Evolutionary conservation across 2,888 invertebrate species (phyloP), one percentile per base, ranked within the genome.

Genomic region (Cyaniris semiargus): DNA sequence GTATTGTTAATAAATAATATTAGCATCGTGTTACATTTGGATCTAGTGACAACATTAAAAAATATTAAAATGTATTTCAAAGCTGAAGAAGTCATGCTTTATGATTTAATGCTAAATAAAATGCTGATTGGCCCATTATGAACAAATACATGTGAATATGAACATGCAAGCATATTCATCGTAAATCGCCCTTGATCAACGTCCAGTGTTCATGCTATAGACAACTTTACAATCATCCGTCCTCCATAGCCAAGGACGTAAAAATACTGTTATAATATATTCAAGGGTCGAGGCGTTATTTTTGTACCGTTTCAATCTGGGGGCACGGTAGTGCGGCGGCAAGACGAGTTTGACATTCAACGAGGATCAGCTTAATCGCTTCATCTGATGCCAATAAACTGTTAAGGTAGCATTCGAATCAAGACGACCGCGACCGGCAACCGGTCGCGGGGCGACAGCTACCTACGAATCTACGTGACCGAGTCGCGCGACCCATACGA

Each of bases 1-100:
- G 80, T 80, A 81, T 81, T 81, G 70, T 78, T 70, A 79, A 77
- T 78, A 77, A 76, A 76, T 75, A 78, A 77, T 79, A 78, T 72
- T 76, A 76, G 77, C 78, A 78, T 78, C 78, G 15, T 15, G 27
- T 70, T 70, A 70, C 38, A 38, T 38, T 70, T 34, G 13, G 70
- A 34, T 31, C 34, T 5, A 27, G 31, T 34, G 34, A 70, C 18
- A 34, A 31, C 44, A 10, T 7, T 7, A 34, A 44, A 10, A 44
- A 38, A 44, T 13, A 3, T 3, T 44, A 0, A 44, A 10, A 44
- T 44, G 44, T 44, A 2, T 44, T 10, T 3, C 44, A 10, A 44
- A 44, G 3, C 3, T 44, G 44, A 44, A 44, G 10, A 44, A 44
- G 34, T 44, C 44, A 10, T 44, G 44, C 44, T 34, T 34, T 34